Evolutionary conservation across 2,888 invertebrate genomes (phyloP).

Genomic region (Muschampia plurimacula): DNA sequence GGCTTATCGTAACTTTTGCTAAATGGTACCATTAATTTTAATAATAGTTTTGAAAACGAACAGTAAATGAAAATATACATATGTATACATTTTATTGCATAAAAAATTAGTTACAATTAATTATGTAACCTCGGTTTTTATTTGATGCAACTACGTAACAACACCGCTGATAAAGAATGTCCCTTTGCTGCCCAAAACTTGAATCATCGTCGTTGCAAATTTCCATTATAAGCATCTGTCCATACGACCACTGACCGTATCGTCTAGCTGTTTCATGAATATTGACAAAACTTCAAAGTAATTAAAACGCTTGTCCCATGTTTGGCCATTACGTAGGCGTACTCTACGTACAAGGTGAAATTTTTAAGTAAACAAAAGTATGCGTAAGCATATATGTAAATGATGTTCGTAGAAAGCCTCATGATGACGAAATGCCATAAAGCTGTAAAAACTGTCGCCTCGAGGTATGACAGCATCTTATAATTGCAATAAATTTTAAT

Average conservation of each 20-base stretch:
- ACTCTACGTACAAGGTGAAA: slow-evolving; percentile 63
- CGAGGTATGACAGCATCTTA: slow-evolving; percentile 57
- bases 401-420: slow-evolving; percentile 75
- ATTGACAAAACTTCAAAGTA: slow-evolving; percentile 23
- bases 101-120: not conserved
- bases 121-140: slow-evolving; percentile 15
- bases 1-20: too few species aligned
- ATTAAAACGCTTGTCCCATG: slow-evolving; percentile 14
- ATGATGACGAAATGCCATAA: slow-evolving; percentile 72
- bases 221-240: not conserved
- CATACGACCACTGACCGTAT: not conserved
- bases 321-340: slow-evolving; percentile 1
- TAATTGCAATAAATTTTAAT: slow-evolving; percentile 45
- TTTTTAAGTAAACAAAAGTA: slow-evolving; percentile 76
- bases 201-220: slow-evolving; percentile 10
- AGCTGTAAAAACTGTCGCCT: slow-evolving; percentile 63
- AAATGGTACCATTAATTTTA: not conserved
- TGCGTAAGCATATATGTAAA: slow-evolving; percentile 70
- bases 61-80: not conserved
- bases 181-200: slow-evolving; percentile 27
- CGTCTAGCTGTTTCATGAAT: not conserved
- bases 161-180: slow-evolving; percentile 31
- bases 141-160: slow-evolving; percentile 8
- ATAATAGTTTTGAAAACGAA: not conserved
- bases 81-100: too few species aligned